Evolutionary conservation across 2,797 vertebrate species (phyloP), one percentile per base, ranked within the genome.

Genomic region (Gymnothorax reevesii): DNA sequence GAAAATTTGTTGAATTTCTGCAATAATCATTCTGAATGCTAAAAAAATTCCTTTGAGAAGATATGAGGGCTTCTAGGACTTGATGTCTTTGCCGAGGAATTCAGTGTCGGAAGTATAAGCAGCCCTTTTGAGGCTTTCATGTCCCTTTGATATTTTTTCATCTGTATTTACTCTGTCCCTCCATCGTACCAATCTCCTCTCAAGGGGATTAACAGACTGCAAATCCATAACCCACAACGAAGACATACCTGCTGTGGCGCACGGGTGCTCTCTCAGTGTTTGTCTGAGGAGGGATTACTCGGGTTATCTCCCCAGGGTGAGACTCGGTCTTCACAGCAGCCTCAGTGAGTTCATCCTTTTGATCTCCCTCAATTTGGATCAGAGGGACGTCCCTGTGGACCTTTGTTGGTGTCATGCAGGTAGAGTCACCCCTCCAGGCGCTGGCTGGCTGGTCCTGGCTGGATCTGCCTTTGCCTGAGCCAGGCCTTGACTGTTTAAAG

Each of bases 311-410:
- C 87, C 93, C 93, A 80, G 86, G 90, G 88, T 86, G 83, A 57
- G 73, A 85, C 49, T 89, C 90, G 82, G 79, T 88, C 66, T 86
- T 94, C 86, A 0, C 90, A 62, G 85, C 83, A 42, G 93, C 92
- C 89, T 91, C 92, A 54, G 86, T 86, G 10, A 73, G 54, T 59
- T 96, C 97, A 87, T 98, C 97, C 91, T 92, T 97, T 89, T 98
- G 97, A 92, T 99, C 98, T 2, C 92, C 93, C 95, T 99, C 97
- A 86, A 99, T 99, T 88, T 99, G 98, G 93, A 99, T 99, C 90
- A 99, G 94, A 87, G 98, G 99, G 84, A 99, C 98, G 89, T 97
- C 97, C 94, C 97, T 97, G 9, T 93, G 94, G 75, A 93, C 91
- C 83, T 93, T 92, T 79, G 83, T 42, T 3, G 82, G 89, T 91